Percentiles rank a stretch among this genome's conserved stretches.
Conservation (phyloP, 2,797 vertebrate genomes). For the Scleropages formosus region DNA sequence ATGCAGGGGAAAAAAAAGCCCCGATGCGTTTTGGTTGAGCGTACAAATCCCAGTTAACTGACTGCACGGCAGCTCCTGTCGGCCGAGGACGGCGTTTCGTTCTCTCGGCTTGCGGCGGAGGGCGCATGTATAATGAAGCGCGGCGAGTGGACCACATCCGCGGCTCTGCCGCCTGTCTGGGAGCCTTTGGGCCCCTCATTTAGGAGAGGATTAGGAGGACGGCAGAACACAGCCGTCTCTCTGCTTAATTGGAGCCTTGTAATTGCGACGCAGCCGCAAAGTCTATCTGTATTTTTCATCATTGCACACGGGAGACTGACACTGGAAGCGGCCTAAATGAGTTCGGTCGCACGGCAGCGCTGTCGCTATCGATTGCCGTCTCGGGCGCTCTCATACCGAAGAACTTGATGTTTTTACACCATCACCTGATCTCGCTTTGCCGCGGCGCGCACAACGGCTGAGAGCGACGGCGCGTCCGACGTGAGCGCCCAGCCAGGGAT, state of each 20-base stretch:
- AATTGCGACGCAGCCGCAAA: conserved; percentile 56
- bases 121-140: conserved; percentile 56
- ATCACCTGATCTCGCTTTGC: too few species aligned
- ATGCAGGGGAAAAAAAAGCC: conserved; percentile 16
- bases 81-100: conserved; percentile 32
- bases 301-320: not conserved
- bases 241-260: conserved; percentile 64
- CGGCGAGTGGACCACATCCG: conserved; percentile 54
- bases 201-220: conserved; percentile 53
- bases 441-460: too few species aligned
- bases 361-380: too few species aligned
- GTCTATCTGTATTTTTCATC: conserved; percentile 46
- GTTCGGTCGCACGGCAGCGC: too few species aligned
- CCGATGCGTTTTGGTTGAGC: conserved; percentile 50
- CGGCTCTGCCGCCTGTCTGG: conserved; percentile 46
- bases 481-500: not conserved
- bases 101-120: conserved; percentile 37
- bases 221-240: conserved; percentile 39
- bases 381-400: too few species aligned
- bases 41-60: conserved; percentile 48
- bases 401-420: too few species aligned
- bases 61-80: not conserved
- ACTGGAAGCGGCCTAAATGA: not conserved
- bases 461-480: too few species aligned
- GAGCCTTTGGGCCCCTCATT: conserved; percentile 54